Conservation (phyloP, 2,797 vertebrate species). For the Premnoplex brunnescens region DNA sequence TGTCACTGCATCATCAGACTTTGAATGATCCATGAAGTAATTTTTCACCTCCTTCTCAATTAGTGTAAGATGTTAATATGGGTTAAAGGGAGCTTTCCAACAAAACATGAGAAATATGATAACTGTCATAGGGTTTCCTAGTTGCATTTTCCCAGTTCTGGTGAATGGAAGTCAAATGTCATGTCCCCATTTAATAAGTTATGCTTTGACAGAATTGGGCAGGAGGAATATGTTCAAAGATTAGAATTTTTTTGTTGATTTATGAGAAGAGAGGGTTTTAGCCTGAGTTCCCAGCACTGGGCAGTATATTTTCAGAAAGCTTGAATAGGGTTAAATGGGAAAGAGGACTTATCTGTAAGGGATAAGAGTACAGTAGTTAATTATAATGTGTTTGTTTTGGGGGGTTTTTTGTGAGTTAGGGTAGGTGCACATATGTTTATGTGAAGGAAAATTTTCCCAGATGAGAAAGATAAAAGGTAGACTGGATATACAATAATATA, state of each 20-base stretch:
- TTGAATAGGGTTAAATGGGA: not conserved
- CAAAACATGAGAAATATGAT: conserved; percentile 64
- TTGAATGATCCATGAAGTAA: not conserved
- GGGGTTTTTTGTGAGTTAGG: not conserved
- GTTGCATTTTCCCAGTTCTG: conserved; percentile 59
- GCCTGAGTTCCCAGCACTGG: not conserved
- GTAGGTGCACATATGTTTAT: not conserved
- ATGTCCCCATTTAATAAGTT: conserved; percentile 43
- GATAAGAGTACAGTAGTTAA: not conserved
- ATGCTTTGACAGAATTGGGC: conserved; percentile 41
- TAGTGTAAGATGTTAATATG: conserved; percentile 69
- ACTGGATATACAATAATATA: not conserved
- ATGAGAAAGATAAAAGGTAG: not conserved
- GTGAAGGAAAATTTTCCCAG: not conserved
- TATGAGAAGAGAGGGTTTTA: not conserved
- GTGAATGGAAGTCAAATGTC: conserved; percentile 67
- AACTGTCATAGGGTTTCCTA: conserved; percentile 48
- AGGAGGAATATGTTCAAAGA: not conserved
- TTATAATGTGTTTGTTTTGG: not conserved
- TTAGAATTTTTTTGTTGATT: not conserved
- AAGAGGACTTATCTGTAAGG: not conserved
- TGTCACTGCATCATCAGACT: conserved; percentile 34
- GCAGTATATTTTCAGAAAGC: not conserved
- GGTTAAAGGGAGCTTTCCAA: conserved; percentile 56
- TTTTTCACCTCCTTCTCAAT: conserved; percentile 55